Evolutionary conservation across 2,888 invertebrate genomes (phyloP), one percentile per base, ranked within the genome.

Genomic region (Dryocosmus kuriphilus): DNA sequence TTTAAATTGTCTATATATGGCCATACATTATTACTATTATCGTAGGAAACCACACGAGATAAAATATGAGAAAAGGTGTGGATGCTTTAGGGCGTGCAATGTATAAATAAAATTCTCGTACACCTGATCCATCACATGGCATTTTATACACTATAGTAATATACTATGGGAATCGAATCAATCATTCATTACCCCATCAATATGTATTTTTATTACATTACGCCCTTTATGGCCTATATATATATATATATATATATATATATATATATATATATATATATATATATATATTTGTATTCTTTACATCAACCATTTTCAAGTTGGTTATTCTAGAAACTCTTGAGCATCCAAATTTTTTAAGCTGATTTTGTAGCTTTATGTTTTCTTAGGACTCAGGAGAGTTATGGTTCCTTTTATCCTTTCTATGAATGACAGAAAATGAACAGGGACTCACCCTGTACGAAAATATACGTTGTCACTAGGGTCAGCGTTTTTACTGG

Each of bases 161-260:
- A 14, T 41, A 16, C 14, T 41, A 41, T 41, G 14, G 4, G 38
- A 16, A 5, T 24, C 41, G 22, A 67, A 67, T 67, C 41, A 67
- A 67, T 67, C 65, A 67, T 27, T 67, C 38, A 14, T 41, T 27
- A 41, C 41, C 19, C 65, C 24, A 67, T 67, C 19, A 19, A 67
- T 67, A 67, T 67, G 24, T 67, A 67, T 55, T 27, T 41, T 67
- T 67, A 67, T 67, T 27, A 27, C 19, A 67, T 24, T 67, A 41
- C 22, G 19, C 19, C 27, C 16, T 16, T 19, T 22, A 46, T n/a
- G n/a, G n/a, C n/a, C n/a, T n/a, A 2, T 16, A 35, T 35, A 6
- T 46, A 51, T 51, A 51, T 1, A n/a, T 8, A n/a, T 9, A n/a
- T n/a, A 2, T 2, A 51, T 51, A 2, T 16, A 35, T 35, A 6